Conservation (phyloP, 2,113 vertebrate species). For the Phycodurus eques region DNA sequence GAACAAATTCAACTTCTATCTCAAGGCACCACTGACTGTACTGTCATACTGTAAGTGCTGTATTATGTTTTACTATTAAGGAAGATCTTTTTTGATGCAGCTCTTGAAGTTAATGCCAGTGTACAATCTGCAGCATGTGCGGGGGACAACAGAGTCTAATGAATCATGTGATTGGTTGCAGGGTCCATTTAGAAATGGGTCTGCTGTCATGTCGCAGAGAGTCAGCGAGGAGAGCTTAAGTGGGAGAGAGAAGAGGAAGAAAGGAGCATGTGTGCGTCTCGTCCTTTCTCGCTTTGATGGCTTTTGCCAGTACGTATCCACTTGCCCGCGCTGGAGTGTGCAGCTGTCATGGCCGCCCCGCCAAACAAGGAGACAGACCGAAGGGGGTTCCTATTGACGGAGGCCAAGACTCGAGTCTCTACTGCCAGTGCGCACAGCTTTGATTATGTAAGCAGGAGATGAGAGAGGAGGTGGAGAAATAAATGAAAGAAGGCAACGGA, state of each 20-base stretch:
- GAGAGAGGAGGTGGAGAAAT: conserved; percentile 16
- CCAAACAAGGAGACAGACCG: conserved; percentile 47
- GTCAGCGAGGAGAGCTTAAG: conserved; percentile 9
- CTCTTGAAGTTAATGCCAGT: neutral
- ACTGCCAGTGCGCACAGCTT: conserved; percentile 27
- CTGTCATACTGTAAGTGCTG: neutral
- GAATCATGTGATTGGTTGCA: conserved; percentile 8
- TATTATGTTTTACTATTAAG: neutral
- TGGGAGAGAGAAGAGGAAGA: conserved; percentile 12
- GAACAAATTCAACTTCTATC: no score
- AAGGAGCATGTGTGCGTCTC: conserved; percentile 25
- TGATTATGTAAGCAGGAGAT: conserved; percentile 52
- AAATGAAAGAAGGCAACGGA: conserved; percentile 28
- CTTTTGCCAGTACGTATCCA: conserved; percentile 43
- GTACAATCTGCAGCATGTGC: neutral
- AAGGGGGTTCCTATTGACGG: conserved; percentile 46
- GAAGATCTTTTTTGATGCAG: neutral
- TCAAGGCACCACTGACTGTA: no score
- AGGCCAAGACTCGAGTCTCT: conserved; percentile 43
- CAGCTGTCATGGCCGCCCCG: conserved; percentile 53
- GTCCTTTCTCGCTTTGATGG: conserved; percentile 48
- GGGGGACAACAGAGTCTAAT: conserved; percentile 5
- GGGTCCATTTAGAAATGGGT: conserved; percentile 23
- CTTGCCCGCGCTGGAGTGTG: conserved; percentile 44
- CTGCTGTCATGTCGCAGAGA: conserved; percentile 7